phyloP scores from a whole-genome alignment of 1,140 invertebrate species.

The Drepana arcuata region DNA sequence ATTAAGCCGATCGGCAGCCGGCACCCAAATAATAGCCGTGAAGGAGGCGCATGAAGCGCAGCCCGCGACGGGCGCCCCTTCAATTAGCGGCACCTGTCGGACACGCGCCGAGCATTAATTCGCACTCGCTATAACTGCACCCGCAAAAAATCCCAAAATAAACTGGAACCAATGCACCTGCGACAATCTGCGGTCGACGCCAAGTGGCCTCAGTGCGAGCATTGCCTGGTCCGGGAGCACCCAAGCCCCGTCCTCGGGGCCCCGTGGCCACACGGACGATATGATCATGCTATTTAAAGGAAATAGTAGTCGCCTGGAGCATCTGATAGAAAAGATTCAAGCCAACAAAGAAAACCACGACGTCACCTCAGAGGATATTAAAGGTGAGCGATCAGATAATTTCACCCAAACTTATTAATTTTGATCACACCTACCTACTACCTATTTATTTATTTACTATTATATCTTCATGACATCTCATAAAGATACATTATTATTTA shows the following conservation, averaged over 20 bases:
- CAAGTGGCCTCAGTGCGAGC: slow-evolving; percentile 14
- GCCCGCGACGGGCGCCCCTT: slow-evolving; percentile 36
- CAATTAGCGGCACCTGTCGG: slow-evolving; percentile 63
- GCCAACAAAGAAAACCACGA: slow-evolving; percentile 79
- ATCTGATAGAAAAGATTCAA: slow-evolving; percentile 88
- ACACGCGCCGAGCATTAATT: slow-evolving; percentile 60
- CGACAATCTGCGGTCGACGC: slow-evolving; percentile 25
- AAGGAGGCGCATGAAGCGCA: slow-evolving; percentile 46
- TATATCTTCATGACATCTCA: too few species aligned
- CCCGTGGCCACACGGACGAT: slow-evolving; percentile 18
- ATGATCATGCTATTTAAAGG: slow-evolving; percentile 84
- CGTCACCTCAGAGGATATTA: slow-evolving; percentile 69
- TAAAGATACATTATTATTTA: too few species aligned
- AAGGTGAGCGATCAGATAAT: too few species aligned
- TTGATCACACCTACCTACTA: too few species aligned
- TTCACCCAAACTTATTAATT: too few species aligned
- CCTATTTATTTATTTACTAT: background rate
- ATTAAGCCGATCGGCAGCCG: slow-evolving; percentile 38
- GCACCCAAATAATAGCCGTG: slow-evolving; percentile 63
- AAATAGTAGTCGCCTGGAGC: slow-evolving; percentile 84
- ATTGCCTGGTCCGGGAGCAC: slow-evolving; percentile 7
- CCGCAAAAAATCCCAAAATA: slow-evolving; percentile 57
- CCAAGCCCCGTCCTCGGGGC: background rate
- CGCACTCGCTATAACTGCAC: slow-evolving; percentile 47
- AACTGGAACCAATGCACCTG: slow-evolving; percentile 65